Base-by-base conservation (phyloP, 2,888 invertebrate genomes). In the Pardosa pseudoannulata region DNA sequence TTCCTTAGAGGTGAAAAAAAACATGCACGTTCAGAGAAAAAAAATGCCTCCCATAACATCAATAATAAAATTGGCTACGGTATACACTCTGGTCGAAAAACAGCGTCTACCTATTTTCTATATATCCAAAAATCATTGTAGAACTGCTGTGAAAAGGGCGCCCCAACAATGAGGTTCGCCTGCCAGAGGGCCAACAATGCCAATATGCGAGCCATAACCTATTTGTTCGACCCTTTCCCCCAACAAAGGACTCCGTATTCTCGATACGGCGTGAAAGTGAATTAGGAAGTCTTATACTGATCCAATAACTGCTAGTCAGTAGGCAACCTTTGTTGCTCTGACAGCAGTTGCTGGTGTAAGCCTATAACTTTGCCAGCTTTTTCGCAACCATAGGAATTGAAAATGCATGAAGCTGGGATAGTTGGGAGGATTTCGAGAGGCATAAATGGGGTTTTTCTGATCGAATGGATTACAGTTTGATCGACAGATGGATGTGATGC, bases 161-260 rank as follows among this genome's bases (percentile, higher is more conserved):
- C 73, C 65, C 50, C 72, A 73, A 83, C 83, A 83, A 83, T 56
- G 65, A 65, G 28, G 31, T 76, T 46, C 68, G 68, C 70, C 82
- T 65, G 71, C 36, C 71, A 76, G 83, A 85, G 83, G 78, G 78
- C 83, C 83, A 85, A 85, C 83, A 85, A 85, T 85, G 83, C 65
- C 78, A 72, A 85, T 79, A 85, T 56, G 78, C 83, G 83, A 85
- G 79, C 78, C 83, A 85, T 85, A 85, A 85, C 83, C 83, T 85
- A 85, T 85, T 85, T 85, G 83, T 85, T 78, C 73, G 83, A 73
- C 73, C 73, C 83, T 72, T 85, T 39, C 76, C 72, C 31, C 23
- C 73, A 62, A 85, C 83, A 85, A 85, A 64, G 50, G 76, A 39
- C 65, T 75, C 75, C 71, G 75, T 41, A 31, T 19, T 50, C 68